These are phyloP conservation scores for Graptemys geographica DNA, from an alignment of 2,797 vertebrate species.

Conservation along the genomic window DNA sequence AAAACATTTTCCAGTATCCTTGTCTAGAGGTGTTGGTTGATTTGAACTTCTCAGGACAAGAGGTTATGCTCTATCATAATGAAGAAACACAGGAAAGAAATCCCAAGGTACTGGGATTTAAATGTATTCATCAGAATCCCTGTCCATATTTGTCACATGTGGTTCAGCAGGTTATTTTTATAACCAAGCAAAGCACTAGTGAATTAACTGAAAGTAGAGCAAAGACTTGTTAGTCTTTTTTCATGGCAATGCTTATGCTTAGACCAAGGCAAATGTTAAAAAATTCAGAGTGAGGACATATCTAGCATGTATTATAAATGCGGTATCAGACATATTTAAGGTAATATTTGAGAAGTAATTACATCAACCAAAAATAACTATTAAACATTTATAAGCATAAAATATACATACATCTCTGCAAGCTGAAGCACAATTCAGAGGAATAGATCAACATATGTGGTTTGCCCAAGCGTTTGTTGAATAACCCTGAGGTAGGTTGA, in stretches of 20 bases:
- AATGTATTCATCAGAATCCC: neutral
- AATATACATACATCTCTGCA: fast-evolving
- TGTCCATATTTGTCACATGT: neutral
- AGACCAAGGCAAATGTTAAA: neutral
- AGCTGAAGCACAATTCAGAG: neutral
- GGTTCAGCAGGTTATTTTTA: neutral
- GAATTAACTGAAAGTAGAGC: neutral
- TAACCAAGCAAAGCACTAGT: neutral
- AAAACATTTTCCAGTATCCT: constrained; percentile 74
- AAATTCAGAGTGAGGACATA: neutral
- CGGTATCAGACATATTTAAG: neutral
- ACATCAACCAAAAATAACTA: neutral
- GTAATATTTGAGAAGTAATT: neutral
- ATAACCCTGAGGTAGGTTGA: neutral
- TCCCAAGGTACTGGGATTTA: constrained; percentile 73
- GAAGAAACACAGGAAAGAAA: constrained; percentile 80
- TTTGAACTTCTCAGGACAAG: constrained; percentile 72
- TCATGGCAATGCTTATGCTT: fast-evolving
- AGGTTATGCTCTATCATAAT: constrained; percentile 80
- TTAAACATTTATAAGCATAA: neutral
- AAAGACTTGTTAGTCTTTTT: neutral
- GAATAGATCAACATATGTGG: neutral
- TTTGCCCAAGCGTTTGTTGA: neutral
- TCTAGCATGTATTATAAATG: neutral
- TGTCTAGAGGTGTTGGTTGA: constrained; percentile 82